A percentile compares a stretch with the other conserved stretches of the same genome.
Conservation (phyloP, 2,888 invertebrate species). For the Leucoptera coffeella region DNA sequence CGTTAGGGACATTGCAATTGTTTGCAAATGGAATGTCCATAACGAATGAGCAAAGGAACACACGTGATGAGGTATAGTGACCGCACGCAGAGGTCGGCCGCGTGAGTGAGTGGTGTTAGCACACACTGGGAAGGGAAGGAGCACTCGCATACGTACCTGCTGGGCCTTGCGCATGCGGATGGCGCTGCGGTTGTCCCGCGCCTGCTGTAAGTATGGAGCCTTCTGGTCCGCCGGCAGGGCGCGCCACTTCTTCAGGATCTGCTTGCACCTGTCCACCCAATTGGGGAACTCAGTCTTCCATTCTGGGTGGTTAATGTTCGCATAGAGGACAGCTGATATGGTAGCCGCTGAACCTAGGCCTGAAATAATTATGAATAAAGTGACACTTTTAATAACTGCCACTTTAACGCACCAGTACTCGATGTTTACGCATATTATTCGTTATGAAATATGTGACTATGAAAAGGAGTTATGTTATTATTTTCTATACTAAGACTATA, state of each 20-base stretch:
- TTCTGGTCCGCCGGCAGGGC: slow-evolving; percentile 82
- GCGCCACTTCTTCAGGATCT: slow-evolving; percentile 95
- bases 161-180: slow-evolving; percentile 84
- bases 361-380: slow-evolving; percentile 53
- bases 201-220: slow-evolving; percentile 85
- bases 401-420: too few species aligned
- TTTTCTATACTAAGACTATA: too few species aligned
- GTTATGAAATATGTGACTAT: too few species aligned
- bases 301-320: slow-evolving; percentile 90
- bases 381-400: neutral
- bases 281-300: slow-evolving; percentile 87
- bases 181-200: slow-evolving; percentile 87
- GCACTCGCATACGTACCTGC: slow-evolving; percentile 58
- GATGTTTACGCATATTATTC: too few species aligned
- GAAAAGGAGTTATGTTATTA: too few species aligned
- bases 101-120: slow-evolving; percentile 48
- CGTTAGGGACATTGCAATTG: too few species aligned
- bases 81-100: too few species aligned
- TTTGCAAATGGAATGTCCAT: too few species aligned
- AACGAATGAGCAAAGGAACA: too few species aligned
- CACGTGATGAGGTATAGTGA: too few species aligned
- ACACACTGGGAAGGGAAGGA: slow-evolving; percentile 23
- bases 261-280: slow-evolving; percentile 92
- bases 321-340: slow-evolving; percentile 94
- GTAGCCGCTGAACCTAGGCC: slow-evolving; percentile 86